These are phyloP conservation scores for Drosophila niveifrons DNA, from an alignment of 2,888 invertebrate species.

Conservation along the genomic window DNA sequence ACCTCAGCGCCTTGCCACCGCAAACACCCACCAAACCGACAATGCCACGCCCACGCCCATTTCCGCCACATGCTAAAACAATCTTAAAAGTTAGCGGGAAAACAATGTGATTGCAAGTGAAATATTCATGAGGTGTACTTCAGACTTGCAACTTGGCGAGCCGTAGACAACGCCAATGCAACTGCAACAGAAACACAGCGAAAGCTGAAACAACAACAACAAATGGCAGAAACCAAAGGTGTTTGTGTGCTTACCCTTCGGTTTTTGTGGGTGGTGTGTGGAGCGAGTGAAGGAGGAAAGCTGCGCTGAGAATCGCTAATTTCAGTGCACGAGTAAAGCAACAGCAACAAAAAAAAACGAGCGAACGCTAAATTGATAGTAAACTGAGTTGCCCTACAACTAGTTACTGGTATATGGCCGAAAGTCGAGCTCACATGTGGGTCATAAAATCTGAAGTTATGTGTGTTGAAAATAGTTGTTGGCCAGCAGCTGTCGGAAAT, in stretches of 20 bases:
- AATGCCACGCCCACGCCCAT: slow-evolving; percentile 62
- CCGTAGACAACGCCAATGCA: slow-evolving; percentile 48
- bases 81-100: slow-evolving; percentile 80
- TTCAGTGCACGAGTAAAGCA: slow-evolving; percentile 39
- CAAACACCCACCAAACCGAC: slow-evolving; percentile 44
- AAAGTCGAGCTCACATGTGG: slow-evolving; percentile 65
- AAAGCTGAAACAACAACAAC: background rate
- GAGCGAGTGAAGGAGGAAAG: background rate
- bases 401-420: slow-evolving; percentile 6
- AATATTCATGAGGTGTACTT: slow-evolving; percentile 76
- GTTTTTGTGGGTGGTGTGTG: background rate
- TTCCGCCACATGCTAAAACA: slow-evolving; percentile 80
- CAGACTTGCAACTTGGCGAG: slow-evolving; percentile 41
- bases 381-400: slow-evolving; percentile 47
- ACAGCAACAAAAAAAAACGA: slow-evolving; percentile 29
- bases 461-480: slow-evolving; percentile 65
- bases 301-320: slow-evolving; percentile 64
- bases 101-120: slow-evolving; percentile 82
- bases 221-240: slow-evolving; percentile 24
- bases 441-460: slow-evolving; percentile 76
- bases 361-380: slow-evolving; percentile 66
- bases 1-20: slow-evolving; percentile 16
- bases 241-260: slow-evolving; percentile 41
- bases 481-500: slow-evolving; percentile 73
- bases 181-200: slow-evolving; percentile 15